Evolutionary conservation across 92 coral and sea anemone species (phyloP), one percentile per base, ranked within the genome.

Genomic region (Phenganax marumi): DNA sequence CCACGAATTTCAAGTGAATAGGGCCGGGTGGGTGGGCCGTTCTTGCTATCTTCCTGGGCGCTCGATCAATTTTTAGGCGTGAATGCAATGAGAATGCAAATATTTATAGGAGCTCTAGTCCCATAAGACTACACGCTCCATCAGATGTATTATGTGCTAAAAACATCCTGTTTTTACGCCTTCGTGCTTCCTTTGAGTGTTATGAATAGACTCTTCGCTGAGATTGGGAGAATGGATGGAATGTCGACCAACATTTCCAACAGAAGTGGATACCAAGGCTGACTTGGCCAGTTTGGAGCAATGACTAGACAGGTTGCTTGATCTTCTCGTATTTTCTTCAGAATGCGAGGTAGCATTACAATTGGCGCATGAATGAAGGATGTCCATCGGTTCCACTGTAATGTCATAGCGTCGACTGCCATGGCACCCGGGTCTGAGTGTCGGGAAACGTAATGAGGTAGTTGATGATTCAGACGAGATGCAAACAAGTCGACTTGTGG

Each of bases 281-380:
- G 92, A 23, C 85, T 75, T 55, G 73, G 84, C 92, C 88, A 89
- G 51, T 75, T 76, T 17, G 90, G 92, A 26, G 88, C 84, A 50
- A 86, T 54, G 55, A 89, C 23, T 13, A 86, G 80, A 16, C 85
- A 85, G 52, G 81, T 68, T 52, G 84, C 90, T 60, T 79, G 70
- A 79, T 89, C 90, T 46, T 86, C 82, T 24, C 16, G 26, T 33
- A 83, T 79, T 56, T 86, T 86, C 53, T 85, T 77, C 55, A 89
- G 73, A 19, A 84, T 78, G 68, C 81, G 16, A 23, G 89, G 85
- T 0, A 89, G 69, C 65, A 86, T 61, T 12, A 74, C 26, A 0
- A 52, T 74, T 12, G 79, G 63, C 0, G 63, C 12, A 53, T 74
- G 79, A 19, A 74, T 74, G 63, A 74, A 74, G 12, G 79, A 52